phyloP scores from a whole-genome alignment of 1,140 invertebrate species.

The Pachyrhynchus sulphureomaculatus region DNA sequence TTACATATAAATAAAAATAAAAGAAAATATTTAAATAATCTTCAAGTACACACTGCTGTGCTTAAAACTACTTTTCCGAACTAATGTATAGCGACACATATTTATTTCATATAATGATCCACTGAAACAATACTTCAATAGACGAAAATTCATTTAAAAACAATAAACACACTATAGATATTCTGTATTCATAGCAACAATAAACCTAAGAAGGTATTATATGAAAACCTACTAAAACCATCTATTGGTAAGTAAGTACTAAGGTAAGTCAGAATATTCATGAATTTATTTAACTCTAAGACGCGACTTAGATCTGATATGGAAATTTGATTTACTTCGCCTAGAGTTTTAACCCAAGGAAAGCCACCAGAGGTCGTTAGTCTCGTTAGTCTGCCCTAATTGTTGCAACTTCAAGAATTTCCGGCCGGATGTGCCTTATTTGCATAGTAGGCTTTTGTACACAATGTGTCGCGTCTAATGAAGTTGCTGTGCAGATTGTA shows the following conservation, averaged over 20 bases:
- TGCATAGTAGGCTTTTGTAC: slow-evolving; percentile 30
- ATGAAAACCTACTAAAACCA: not conserved
- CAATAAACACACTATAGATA: not conserved
- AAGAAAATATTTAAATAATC: no score
- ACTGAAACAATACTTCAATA: no score
- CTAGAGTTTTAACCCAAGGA: slow-evolving; percentile 8
- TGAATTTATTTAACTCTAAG: slow-evolving; percentile 20
- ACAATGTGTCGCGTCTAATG: slow-evolving; percentile 28
- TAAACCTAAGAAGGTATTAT: not conserved
- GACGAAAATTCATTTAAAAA: no score
- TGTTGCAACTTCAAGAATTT: slow-evolving; percentile 22
- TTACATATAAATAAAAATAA: no score
- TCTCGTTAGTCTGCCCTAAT: slow-evolving; percentile 21
- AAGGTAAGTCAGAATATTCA: slow-evolving; percentile 18
- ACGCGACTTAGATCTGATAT: slow-evolving; percentile 26
- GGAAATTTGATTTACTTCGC: slow-evolving; percentile 25
- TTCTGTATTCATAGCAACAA: not conserved
- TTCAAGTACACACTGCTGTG: no score
- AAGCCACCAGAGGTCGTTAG: slow-evolving; percentile 22
- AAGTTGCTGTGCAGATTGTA: slow-evolving; percentile 25
- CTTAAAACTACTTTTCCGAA: no score
- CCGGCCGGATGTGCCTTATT: slow-evolving; percentile 23
- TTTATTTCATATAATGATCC: no score
- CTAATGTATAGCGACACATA: no score
- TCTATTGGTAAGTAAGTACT: slow-evolving; percentile 8